These are phyloP conservation scores for Oasisia sp. DNA, from an alignment of 2,888 invertebrate genomes.

Conservation along the genomic window DNA sequence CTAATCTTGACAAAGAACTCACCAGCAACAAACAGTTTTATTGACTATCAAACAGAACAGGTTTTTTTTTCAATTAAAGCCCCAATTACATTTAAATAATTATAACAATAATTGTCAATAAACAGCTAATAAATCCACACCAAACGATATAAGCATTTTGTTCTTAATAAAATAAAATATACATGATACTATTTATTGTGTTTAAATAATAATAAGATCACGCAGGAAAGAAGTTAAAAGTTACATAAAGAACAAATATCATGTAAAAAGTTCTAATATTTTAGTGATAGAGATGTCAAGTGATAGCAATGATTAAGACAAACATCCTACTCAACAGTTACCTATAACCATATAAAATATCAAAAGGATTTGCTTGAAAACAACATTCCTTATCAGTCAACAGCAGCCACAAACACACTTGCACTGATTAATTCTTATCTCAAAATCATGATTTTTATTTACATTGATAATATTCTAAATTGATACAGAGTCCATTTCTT, in stretches of 20 bases:
- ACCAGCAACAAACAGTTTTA: no score
- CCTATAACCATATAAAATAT: no score
- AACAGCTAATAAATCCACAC: no score
- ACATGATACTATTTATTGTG: not conserved
- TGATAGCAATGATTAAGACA: not conserved
- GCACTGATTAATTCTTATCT: not conserved
- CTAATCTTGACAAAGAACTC: no score
- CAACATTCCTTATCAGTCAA: not conserved
- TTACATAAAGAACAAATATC: not conserved
- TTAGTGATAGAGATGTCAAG: not conserved
- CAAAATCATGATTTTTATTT: not conserved
- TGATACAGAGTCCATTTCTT: not conserved
- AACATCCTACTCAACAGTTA: no score
- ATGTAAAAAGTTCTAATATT: no score
- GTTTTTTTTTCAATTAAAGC: no score
- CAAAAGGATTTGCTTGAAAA: not conserved
- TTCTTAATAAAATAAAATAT: no score
- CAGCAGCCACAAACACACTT: not conserved
- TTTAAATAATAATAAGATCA: not conserved
- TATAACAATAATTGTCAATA: no score
- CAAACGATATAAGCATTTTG: no score
- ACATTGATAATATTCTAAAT: not conserved
- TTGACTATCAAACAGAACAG: no score
- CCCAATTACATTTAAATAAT: no score
- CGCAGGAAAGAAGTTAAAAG: not conserved